A percentile compares a stretch with the other conserved stretches of the same genome.
phyloP scores from a whole-genome alignment of 2,113 vertebrate genomes.

The Istiophorus platypterus region DNA sequence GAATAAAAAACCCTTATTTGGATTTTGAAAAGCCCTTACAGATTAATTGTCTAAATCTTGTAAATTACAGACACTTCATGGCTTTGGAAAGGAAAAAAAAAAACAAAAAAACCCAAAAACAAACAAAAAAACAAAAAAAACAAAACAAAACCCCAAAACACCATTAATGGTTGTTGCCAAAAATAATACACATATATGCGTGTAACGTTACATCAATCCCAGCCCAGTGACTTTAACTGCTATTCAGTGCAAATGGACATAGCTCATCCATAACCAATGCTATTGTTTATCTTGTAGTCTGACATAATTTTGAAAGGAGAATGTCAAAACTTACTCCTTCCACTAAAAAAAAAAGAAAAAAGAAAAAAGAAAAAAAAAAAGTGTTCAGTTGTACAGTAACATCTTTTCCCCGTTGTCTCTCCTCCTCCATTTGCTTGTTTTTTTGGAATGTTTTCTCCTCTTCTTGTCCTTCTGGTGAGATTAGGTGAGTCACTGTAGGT shows the following conservation, averaged over 20 bases:
- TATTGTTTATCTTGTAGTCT: slow-evolving; percentile 54
- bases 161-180: slow-evolving; percentile 22
- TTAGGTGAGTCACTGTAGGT: not conserved
- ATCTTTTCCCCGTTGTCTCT: slow-evolving; percentile 19
- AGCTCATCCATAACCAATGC: slow-evolving; percentile 39
- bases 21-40: slow-evolving; percentile 45
- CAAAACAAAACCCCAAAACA: no score
- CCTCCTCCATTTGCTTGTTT: slow-evolving; percentile 40
- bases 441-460: slow-evolving; percentile 78
- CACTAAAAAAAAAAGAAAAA: not conserved
- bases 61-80: slow-evolving; percentile 34
- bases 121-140: no score
- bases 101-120: no score
- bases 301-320: slow-evolving; percentile 37
- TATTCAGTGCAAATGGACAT: slow-evolving; percentile 76
- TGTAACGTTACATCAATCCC: slow-evolving; percentile 44
- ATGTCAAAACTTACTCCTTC: slow-evolving; percentile 35
- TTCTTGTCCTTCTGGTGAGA: slow-evolving; percentile 12
- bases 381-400: slow-evolving; percentile 68
- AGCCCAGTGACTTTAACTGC: slow-evolving; percentile 71
- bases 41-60: slow-evolving; percentile 31
- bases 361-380: not conserved
- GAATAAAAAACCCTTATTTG: slow-evolving; percentile 44
- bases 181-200: slow-evolving; percentile 22
- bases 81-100: no score